phyloP scores from a whole-genome alignment of 2,797 vertebrate genomes.

The Tauraco hartlaubi region DNA sequence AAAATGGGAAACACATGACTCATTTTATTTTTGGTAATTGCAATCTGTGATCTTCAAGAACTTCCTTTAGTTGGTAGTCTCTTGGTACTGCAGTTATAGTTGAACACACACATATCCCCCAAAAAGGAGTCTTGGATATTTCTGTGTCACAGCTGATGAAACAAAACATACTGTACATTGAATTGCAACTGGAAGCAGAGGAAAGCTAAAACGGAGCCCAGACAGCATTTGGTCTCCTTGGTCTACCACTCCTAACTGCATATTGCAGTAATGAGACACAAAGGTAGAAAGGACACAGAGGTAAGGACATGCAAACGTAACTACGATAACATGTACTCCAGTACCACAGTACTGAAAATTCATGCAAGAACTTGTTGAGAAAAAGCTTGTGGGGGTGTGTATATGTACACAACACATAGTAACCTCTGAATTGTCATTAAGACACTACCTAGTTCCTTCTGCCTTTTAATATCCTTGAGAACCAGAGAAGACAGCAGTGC shows the following conservation, averaged over 20 bases:
- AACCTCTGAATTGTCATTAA: neutral
- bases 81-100: neutral
- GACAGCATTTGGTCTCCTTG: neutral
- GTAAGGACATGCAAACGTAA: accelerated
- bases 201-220: neutral
- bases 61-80: neutral
- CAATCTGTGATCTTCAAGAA: neutral
- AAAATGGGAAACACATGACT: neutral
- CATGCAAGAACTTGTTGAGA: neutral
- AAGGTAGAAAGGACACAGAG: neutral
- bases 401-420: neutral
- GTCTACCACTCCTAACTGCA: neutral
- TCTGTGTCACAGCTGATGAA: neutral
- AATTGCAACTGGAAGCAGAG: neutral
- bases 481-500: neutral
- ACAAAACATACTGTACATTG: neutral
- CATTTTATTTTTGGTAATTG: neutral
- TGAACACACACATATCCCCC: neutral
- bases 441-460: neutral
- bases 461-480: neutral
- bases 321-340: neutral
- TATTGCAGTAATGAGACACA: neutral
- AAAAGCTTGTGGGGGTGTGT: neutral
- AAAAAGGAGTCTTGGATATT: neutral
- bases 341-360: neutral